These are phyloP conservation scores for Drosophila subpulchrella DNA, from an alignment of 1,140 invertebrate species.

Conservation along the genomic window DNA sequence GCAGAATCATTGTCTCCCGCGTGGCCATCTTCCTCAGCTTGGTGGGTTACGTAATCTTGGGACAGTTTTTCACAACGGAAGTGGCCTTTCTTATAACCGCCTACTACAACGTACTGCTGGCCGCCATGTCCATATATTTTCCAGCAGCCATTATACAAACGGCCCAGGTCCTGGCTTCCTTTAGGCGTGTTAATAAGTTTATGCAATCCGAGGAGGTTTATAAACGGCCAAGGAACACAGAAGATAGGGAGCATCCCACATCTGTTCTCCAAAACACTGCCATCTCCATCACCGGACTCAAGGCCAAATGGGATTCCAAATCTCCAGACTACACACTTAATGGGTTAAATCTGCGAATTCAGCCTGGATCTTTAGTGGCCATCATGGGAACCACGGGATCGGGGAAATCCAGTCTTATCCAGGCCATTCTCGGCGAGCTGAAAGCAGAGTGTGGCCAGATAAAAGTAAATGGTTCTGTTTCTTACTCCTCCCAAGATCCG, in stretches of 20 bases:
- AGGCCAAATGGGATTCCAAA: conserved; percentile 73
- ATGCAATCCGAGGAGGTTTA: conserved; percentile 87
- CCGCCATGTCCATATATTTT: conserved; percentile 91
- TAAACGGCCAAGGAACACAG: not conserved
- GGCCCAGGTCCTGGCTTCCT: conserved; percentile 89
- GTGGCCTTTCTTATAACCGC: conserved; percentile 91
- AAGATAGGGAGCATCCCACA: too few species aligned
- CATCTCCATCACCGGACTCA: conserved; percentile 59
- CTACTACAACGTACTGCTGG: conserved; percentile 90
- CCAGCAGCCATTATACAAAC: conserved; percentile 87
- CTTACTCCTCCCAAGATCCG: conserved; percentile 95
- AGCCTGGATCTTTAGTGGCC: conserved; percentile 88
- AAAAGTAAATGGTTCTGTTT: conserved; percentile 90
- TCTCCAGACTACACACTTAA: conserved; percentile 86
- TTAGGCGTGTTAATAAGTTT: conserved; percentile 89
- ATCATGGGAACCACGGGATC: conserved; percentile 90
- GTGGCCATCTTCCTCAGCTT: conserved; percentile 92
- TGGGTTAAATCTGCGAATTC: conserved; percentile 87
- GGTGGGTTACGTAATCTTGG: conserved; percentile 90
- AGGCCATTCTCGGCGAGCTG: conserved; percentile 92
- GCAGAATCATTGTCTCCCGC: conserved; percentile 90
- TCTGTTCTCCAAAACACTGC: not conserved
- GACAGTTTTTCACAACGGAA: conserved; percentile 85
- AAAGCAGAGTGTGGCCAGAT: conserved; percentile 89
- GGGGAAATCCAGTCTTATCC: conserved; percentile 92